phyloP scores from a whole-genome alignment of 2,888 invertebrate genomes.

The Drosophila acutilabella region DNA sequence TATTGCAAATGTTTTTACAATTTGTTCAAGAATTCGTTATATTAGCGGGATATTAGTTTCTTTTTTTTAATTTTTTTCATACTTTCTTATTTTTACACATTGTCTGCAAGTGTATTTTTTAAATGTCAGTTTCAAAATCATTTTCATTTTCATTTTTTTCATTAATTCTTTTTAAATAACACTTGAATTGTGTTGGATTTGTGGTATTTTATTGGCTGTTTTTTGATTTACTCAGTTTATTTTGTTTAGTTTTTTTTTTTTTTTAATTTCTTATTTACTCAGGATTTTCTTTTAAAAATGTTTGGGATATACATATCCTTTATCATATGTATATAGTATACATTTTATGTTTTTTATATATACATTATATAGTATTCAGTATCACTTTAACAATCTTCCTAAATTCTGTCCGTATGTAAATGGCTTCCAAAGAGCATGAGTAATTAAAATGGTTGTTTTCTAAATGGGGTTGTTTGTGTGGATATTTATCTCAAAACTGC shows the following conservation, averaged over 20 bases:
- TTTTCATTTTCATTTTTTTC: constrained; percentile 34
- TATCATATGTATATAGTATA: constrained; percentile 6
- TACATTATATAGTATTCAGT: constrained; percentile 19
- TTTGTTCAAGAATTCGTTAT: constrained; percentile 36
- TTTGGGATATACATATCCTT: constrained; percentile 22
- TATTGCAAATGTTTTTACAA: constrained; percentile 19
- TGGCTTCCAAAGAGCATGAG: constrained; percentile 5
- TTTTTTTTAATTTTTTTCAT: constrained; percentile 3
- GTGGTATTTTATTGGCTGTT: constrained; percentile 24
- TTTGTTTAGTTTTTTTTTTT: background rate
- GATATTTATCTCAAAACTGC: no score
- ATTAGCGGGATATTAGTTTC: constrained; percentile 33
- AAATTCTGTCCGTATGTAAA: constrained; percentile 39
- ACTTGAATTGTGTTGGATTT: constrained; percentile 43
- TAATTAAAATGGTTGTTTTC: background rate
- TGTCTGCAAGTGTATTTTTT: constrained; percentile 86
- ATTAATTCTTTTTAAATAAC: constrained; percentile 48
- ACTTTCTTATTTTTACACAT: constrained; percentile 84
- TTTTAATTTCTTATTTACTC: constrained; percentile 13
- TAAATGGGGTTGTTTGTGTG: no score
- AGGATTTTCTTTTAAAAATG: constrained; percentile 21
- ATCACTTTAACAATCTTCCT: constrained; percentile 16
- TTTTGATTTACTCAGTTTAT: constrained; percentile 7
- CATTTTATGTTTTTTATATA: constrained; percentile 19
- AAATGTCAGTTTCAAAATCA: constrained; percentile 69